A percentile compares a stretch with the other conserved stretches of the same genome.
These are phyloP conservation scores for Lasiurus cinereus DNA, from an alignment of 2,113 vertebrate species.

Conservation along the genomic window DNA sequence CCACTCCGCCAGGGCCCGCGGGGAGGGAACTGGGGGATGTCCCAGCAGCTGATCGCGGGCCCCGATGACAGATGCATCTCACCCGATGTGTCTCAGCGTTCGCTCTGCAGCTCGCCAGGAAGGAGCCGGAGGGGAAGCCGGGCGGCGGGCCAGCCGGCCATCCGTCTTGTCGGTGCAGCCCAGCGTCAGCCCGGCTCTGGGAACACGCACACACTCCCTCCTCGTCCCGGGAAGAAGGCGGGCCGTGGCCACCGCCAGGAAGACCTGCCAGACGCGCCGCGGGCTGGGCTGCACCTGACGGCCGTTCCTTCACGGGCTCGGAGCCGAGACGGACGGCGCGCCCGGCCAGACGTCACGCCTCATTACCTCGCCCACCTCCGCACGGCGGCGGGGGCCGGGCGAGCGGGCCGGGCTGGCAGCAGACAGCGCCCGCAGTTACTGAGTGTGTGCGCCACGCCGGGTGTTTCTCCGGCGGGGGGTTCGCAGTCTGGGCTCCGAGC, in stretches of 20 bases:
- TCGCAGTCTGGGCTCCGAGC: not conserved
- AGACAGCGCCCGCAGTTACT: constrained; percentile 76
- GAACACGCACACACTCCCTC: not conserved
- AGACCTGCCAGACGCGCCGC: constrained; percentile 80
- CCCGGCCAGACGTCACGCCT: constrained; percentile 86
- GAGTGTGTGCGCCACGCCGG: not conserved
- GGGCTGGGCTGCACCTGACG: constrained; percentile 69
- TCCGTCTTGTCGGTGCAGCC: constrained; percentile 46
- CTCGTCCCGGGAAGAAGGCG: not conserved
- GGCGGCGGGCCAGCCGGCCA: constrained; percentile 67
- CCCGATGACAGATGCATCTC: constrained; percentile 79
- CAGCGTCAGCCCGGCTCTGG: constrained; percentile 33
- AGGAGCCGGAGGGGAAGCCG: constrained; percentile 56
- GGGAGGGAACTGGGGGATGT: constrained; percentile 65
- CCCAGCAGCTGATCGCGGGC: constrained; percentile 16
- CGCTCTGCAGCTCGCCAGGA: constrained; percentile 57
- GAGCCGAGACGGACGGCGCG: constrained; percentile 84
- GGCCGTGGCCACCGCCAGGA: constrained; percentile 67
- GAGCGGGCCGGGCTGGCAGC: constrained; percentile 49
- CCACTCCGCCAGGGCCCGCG: not conserved
- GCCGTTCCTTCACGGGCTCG: constrained; percentile 74
- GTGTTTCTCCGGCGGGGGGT: too few relatives aligned
- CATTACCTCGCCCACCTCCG: constrained; percentile 87
- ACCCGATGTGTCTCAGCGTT: constrained; percentile 43
- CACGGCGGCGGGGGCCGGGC: constrained; percentile 60